Percentiles rank a stretch among this genome's conserved stretches.
Evolutionary conservation across 2,888 invertebrate genomes (phyloP).

Genomic region (Pocota personata): DNA sequence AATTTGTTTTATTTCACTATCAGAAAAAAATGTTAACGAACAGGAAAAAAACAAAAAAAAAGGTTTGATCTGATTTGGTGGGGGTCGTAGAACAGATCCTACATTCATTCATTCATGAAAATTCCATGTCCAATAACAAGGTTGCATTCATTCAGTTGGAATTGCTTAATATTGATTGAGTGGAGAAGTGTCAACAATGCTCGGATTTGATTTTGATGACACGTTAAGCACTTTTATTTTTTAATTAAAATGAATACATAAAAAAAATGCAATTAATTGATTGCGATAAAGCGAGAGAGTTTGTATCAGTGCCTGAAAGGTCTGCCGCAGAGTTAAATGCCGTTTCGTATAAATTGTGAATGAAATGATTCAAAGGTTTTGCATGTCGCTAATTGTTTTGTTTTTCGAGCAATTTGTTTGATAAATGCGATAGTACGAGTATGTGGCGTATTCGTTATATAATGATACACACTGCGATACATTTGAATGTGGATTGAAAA

Average conservation of each 20-base stretch:
- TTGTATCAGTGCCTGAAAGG: too few relatives aligned
- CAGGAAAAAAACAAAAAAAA: background rate
- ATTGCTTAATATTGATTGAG: constrained; percentile 35
- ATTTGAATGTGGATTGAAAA: background rate
- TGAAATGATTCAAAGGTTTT: background rate
- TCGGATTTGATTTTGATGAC: constrained; percentile 3
- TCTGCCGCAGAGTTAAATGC: background rate
- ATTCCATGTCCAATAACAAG: constrained; percentile 9
- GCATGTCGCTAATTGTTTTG: background rate
- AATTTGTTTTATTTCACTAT: constrained; percentile 30
- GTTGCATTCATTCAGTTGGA: constrained; percentile 27
- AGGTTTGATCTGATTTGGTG: constrained; percentile 13
- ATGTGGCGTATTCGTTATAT: background rate
- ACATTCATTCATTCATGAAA: constrained; percentile 56
- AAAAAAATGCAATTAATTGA: constrained; percentile 9
- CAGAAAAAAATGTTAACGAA: background rate
- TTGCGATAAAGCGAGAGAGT: background rate
- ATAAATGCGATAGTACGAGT: background rate
- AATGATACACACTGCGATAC: background rate
- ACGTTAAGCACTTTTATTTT: background rate
- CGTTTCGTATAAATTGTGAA: background rate
- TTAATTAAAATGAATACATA: background rate
- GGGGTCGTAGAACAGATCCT: constrained; percentile 15
- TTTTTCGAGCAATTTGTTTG: background rate
- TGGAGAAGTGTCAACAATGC: constrained; percentile 4